These are phyloP conservation scores for Mionectes olivaceus DNA, from an alignment of 2,797 vertebrate species.

Conservation along the genomic window DNA sequence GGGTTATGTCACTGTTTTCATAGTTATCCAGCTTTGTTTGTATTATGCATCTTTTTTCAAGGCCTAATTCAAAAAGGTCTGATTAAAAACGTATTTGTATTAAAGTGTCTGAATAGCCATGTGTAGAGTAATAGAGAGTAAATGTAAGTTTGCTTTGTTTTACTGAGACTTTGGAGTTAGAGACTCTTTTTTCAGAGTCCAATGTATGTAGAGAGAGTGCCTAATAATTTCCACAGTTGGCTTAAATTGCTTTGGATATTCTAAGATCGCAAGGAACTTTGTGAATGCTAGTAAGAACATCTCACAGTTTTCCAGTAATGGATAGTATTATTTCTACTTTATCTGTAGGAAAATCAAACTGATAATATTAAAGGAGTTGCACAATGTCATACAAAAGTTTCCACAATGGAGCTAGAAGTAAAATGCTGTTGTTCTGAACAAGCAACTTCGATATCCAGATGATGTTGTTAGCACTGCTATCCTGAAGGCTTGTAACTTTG, in stretches of 20 bases:
- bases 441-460: not conserved
- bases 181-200: not conserved
- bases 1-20: not conserved
- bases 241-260: not conserved
- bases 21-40: not conserved
- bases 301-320: not conserved
- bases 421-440: not conserved
- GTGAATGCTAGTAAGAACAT: not conserved
- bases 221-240: not conserved
- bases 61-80: not conserved
- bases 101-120: not conserved
- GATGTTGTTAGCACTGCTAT: not conserved
- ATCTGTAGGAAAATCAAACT: not conserved
- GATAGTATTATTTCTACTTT: not conserved
- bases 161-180: not conserved
- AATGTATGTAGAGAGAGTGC: not conserved
- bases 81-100: not conserved
- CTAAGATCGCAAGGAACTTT: not conserved
- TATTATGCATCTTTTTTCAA: not conserved
- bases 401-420: not conserved
- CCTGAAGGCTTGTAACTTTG: not conserved
- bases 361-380: not conserved
- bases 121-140: not conserved
- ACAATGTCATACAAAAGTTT: not conserved
- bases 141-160: not conserved